Evolutionary conservation across 2,888 invertebrate genomes (phyloP), one percentile per base, ranked within the genome.

Genomic region (Saturnia pavonia): DNA sequence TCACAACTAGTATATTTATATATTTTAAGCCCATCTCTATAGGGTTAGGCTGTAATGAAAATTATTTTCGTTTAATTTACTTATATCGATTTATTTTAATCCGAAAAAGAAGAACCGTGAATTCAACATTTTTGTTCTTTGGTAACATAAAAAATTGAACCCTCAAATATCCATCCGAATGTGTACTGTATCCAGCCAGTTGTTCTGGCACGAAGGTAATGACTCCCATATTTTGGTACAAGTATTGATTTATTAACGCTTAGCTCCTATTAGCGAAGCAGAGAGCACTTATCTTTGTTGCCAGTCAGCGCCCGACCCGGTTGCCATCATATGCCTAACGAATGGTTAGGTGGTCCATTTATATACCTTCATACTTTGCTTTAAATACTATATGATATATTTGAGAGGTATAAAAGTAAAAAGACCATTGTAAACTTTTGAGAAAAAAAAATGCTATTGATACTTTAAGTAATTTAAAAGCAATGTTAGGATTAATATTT

Each of bases 191-290:
- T 57, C 6, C 14, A 9, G 27, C 25, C 70, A 72, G 78, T 76
- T 78, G 77, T 80, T 77, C 77, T 76, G 74, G 77, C 42, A 69
- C 69, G 69, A 68, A 70, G 63, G 76, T 83, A 83, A 81, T 82
- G 79, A 79, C 78, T 76, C 74, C 74, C 74, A 74, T 73, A 75
- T 74, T 77, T 74, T 72, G 70, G 70, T 71, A 70, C 72, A 70
- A 77, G 80, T 86, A 88, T 88, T 88, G 88, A 88, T 88, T 87
- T 88, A 87, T 85, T 82, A 82, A 76, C 82, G 81, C 82, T 87
- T 85, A 87, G 81, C 81, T 80, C 76, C 80, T 81, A 86, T 87
- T 82, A 83, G 77, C 75, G 71, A 67, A 69, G 74, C 63, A 66
- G 72, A 72, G 75, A 75, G 73, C 80, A 80, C 81, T 80, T 78